These are phyloP conservation scores for Ophion obscuratus DNA, from an alignment of 2,888 invertebrate species.

Conservation along the genomic window DNA sequence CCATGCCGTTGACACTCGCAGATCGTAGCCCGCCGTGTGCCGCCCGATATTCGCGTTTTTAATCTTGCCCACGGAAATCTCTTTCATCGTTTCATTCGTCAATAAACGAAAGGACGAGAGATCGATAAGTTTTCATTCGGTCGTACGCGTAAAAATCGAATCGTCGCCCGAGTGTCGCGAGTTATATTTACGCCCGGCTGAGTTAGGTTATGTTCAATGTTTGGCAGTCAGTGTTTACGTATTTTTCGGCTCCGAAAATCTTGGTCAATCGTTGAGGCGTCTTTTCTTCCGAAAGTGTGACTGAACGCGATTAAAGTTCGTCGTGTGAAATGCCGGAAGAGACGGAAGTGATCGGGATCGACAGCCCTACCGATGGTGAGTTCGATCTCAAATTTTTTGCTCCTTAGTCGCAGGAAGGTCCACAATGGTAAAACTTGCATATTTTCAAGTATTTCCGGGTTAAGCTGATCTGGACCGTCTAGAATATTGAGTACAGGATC, in stretches of 20 bases:
- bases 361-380: constrained; percentile 65
- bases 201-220: constrained; percentile 57
- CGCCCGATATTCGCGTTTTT: constrained; percentile 13
- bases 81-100: not conserved
- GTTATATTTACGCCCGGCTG: not conserved
- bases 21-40: not conserved
- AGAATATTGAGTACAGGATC: no score
- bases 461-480: no score
- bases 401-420: not conserved
- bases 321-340: constrained; percentile 56
- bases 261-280: not conserved
- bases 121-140: not conserved
- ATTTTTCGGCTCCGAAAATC: constrained; percentile 17
- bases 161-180: not conserved
- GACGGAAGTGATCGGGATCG: constrained; percentile 57
- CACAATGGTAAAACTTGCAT: no score
- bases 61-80: not conserved
- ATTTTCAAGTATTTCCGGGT: no score
- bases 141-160: not conserved
- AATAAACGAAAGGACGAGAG: not conserved
- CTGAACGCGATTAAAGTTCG: constrained; percentile 5
- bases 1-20: not conserved
- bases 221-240: constrained; percentile 19
- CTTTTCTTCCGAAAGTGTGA: constrained; percentile 10
- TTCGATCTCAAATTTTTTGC: constrained; percentile 19